These are phyloP conservation scores for Oryctolagus cuniculus DNA, from an alignment of 2,113 vertebrate species.

Conservation along the genomic window mOryCun1.1 NC_091434.1:98898501-98899000, in stretches of 20 bases:
- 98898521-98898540: no score
- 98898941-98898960: not conserved
- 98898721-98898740: not conserved
- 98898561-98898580: not conserved
- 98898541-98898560: not conserved
- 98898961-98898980: not conserved
- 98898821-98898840: constrained; percentile 34
- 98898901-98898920: not conserved
- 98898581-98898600: constrained; percentile 30
- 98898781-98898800: constrained; percentile 34
- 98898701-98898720: not conserved
- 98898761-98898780: not conserved
- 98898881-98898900: not conserved
- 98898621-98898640: not conserved
- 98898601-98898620: not conserved
- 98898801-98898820: not conserved
- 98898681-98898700: not conserved
- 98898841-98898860: not conserved
- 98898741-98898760: not conserved
- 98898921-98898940: not conserved
- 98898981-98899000: not conserved
- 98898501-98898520: constrained; percentile 39
- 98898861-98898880: not conserved
- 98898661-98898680: not conserved
- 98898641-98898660: not conserved